Conservation (phyloP, 2,797 vertebrate species). For the Adelosebastes latens region DNA sequence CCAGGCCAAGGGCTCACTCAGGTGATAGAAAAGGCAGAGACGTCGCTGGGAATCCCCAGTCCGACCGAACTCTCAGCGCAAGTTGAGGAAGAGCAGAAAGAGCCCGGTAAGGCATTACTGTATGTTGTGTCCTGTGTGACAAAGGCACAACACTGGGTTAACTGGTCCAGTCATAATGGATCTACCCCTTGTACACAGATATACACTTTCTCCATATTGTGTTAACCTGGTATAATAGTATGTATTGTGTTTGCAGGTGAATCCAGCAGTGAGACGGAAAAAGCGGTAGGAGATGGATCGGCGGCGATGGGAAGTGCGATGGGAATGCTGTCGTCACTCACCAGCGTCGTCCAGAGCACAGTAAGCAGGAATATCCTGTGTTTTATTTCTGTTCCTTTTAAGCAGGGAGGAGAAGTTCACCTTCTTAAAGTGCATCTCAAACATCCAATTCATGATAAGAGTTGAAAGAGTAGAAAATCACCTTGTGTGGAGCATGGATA, state of each 20-base stretch:
- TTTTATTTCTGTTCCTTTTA: neutral
- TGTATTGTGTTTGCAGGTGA: slow-evolving; percentile 23
- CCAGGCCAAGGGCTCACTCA: slow-evolving; percentile 94
- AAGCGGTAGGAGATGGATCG: slow-evolving; percentile 59
- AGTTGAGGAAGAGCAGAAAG: slow-evolving; percentile 71
- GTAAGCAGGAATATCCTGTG: slow-evolving; percentile 78
- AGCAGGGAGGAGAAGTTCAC: neutral
- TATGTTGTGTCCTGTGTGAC: neutral
- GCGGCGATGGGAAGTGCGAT: slow-evolving; percentile 84
- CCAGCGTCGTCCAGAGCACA: slow-evolving; percentile 93
- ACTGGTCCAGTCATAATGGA: neutral
- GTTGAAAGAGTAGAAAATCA: no score
- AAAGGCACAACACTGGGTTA: neutral
- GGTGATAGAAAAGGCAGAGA: slow-evolving; percentile 97
- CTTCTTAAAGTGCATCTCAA: neutral
- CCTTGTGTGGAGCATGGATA: no score
- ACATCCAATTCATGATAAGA: no score
- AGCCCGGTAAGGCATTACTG: slow-evolving; percentile 18
- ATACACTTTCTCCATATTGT: neutral
- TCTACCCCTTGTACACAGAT: neutral
- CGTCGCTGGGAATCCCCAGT: slow-evolving; percentile 93
- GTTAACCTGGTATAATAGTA: neutral
- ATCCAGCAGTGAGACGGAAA: slow-evolving; percentile 32
- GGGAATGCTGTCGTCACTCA: slow-evolving; percentile 92
- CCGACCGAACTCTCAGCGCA: slow-evolving; percentile 88